These are phyloP conservation scores for Oxyscelio sp. DNA, from an alignment of 2,888 invertebrate genomes.

Conservation along the genomic window DNA sequence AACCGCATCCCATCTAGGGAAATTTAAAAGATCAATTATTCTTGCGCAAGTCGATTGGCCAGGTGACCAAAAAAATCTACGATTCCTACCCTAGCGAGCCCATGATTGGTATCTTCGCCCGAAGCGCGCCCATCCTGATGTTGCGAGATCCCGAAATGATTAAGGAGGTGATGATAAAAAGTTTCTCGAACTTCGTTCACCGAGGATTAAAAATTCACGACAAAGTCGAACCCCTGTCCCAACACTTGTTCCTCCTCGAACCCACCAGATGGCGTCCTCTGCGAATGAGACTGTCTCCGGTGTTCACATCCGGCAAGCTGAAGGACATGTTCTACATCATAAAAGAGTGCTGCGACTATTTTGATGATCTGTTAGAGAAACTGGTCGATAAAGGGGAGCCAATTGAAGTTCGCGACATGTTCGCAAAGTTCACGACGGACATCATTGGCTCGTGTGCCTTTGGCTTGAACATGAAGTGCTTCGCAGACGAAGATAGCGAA, in stretches of 20 bases:
- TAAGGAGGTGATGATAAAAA: conserved; percentile 86
- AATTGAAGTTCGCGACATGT: conserved; percentile 84
- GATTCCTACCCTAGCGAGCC: conserved; percentile 67
- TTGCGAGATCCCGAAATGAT: conserved; percentile 86
- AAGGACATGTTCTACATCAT: conserved; percentile 89
- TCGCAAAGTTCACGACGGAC: conserved; percentile 88
- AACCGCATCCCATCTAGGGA: conserved; percentile 87
- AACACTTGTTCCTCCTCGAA: conserved; percentile 87
- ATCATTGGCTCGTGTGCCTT: conserved; percentile 89
- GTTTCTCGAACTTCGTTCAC: conserved; percentile 85
- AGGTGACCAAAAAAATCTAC: conserved; percentile 57
- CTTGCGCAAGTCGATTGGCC: conserved; percentile 44
- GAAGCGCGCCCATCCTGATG: conserved; percentile 85
- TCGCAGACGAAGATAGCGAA: conserved; percentile 84
- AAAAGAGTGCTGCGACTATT: conserved; percentile 86
- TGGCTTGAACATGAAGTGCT: conserved; percentile 87
- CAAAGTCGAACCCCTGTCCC: conserved; percentile 88
- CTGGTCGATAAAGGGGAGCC: conserved; percentile 75
- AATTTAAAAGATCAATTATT: conserved; percentile 86
- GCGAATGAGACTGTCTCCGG: conserved; percentile 89
- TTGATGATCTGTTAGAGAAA: conserved; percentile 87
- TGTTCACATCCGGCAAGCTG: conserved; percentile 89
- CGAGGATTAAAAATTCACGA: conserved; percentile 86
- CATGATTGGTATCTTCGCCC: conserved; percentile 86
- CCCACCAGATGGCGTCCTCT: conserved; percentile 89